These are phyloP conservation scores for Reticulitermes lucifugus DNA, from an alignment of 2,888 invertebrate genomes.

Conservation along the genomic window DNA sequence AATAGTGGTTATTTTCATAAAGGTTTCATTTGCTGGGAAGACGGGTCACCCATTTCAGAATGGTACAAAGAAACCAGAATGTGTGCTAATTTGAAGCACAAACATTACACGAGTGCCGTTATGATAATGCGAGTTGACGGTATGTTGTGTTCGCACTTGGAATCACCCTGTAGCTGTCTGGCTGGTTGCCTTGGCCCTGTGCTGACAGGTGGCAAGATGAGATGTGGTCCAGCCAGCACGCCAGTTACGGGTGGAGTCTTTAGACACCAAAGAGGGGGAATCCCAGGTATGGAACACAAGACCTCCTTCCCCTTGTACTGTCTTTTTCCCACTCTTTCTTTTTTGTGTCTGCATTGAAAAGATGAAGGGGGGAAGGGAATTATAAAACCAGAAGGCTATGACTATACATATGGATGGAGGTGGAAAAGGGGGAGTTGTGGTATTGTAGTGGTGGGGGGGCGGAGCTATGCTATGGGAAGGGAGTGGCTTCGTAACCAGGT, in stretches of 20 bases:
- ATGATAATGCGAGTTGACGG: not conserved
- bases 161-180: not conserved
- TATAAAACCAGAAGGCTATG: constrained; percentile 27
- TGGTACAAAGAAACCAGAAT: too few relatives aligned
- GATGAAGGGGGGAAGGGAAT: constrained; percentile 28
- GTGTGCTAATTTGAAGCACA: too few relatives aligned
- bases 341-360: constrained; percentile 32
- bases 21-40: too few relatives aligned
- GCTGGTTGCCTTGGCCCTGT: constrained; percentile 24
- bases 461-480: constrained; percentile 44
- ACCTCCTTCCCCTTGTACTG: constrained; percentile 24
- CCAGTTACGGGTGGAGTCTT: constrained; percentile 5
- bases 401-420: not conserved
- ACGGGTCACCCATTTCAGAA: too few relatives aligned
- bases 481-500: constrained; percentile 40
- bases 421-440: constrained; percentile 33
- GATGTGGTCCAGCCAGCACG: constrained; percentile 44
- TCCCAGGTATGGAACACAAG: constrained; percentile 41
- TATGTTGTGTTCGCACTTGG: not conserved
- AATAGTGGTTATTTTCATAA: too few relatives aligned
- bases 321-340: not conserved
- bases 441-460: constrained; percentile 34
- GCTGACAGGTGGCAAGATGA: constrained; percentile 47
- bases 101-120: not conserved
- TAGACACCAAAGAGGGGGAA: not conserved